phyloP scores from a whole-genome alignment of 2,888 invertebrate genomes.

The Cephus pygmeus region DNA sequence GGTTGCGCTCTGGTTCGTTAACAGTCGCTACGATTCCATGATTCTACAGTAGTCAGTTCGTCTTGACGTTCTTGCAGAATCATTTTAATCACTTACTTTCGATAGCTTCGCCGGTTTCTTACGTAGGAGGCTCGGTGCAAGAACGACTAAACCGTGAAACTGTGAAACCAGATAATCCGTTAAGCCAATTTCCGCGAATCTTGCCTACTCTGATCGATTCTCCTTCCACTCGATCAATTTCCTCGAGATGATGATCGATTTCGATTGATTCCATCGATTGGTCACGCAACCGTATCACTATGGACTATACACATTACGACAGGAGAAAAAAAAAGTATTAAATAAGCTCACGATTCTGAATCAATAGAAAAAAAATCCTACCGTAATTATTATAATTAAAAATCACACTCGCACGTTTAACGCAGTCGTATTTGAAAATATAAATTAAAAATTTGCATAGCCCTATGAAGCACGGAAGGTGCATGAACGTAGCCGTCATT shows the following conservation, averaged over 20 bases:
- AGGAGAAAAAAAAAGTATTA: background rate
- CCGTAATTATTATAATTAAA: background rate
- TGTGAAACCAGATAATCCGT: background rate
- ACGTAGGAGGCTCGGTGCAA: background rate
- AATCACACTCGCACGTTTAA: background rate
- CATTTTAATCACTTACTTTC: conserved; percentile 4
- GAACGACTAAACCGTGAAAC: background rate
- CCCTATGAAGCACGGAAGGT: background rate
- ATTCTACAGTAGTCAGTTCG: background rate
- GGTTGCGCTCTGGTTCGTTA: conserved; percentile 58
- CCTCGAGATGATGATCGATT: background rate
- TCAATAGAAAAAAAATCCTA: background rate
- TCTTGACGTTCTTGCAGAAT: background rate
- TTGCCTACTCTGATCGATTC: conserved; percentile 1
- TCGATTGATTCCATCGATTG: background rate
- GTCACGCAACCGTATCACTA: background rate
- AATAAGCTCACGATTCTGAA: background rate
- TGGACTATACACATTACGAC: background rate
- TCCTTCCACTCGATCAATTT: conserved; percentile 3
- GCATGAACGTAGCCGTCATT: background rate
- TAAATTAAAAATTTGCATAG: background rate
- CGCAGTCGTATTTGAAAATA: background rate
- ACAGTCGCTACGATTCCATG: conserved; percentile 24
- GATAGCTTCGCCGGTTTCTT: background rate
- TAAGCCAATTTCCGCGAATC: background rate